Base-by-base conservation (phyloP, 2,888 invertebrate genomes). In the Tetranychus truncatus region DNA sequence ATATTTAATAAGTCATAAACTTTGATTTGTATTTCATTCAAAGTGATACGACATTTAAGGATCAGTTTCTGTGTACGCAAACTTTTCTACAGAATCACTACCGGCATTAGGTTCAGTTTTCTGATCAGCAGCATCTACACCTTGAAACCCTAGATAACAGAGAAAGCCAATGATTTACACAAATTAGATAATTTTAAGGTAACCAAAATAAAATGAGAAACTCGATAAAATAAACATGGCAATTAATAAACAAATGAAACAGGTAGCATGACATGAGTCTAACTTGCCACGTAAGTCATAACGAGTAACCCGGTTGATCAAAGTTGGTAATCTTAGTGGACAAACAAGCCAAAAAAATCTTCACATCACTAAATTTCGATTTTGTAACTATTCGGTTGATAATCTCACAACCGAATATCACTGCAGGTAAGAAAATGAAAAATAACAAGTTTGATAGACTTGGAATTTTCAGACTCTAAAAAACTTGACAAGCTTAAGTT, bases 51-150 rank as follows among this genome's bases (percentile, higher is more conserved):
- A 24, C 24, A 24, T 24, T 24, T 24, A 24, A 24, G 2, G 24
- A 24, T 24, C 24, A 24, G 24, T 1, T 24, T 24, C 24, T 24
- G 24, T 24, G 2, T 1, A 24, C 24, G 24, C 1, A 24, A n/a
- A 24, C 24, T 24, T 24, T 76, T 84, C 84, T 71, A 84, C 84
- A 69, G 80, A 80, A 73, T 80, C 81, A 44, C 78, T 79, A 7
- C 78, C 80, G 74, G 79, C 80, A 24, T 78, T 34, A 34, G 34
- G 34, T 34, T 34, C 34, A 34, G 1, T 79, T 74, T 81, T 80
- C 76, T 80, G 79, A 71, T 79, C 80, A 45, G 85, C 85, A 73
- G 55, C 55, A 55, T 6, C 55, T 55, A 55, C 55, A 55, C 55
- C 55, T 15, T 9, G 55, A 55, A 55, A 55, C 9, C 55, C 55